A percentile compares a stretch with the other conserved stretches of the same genome.
phyloP scores from a whole-genome alignment of 2,113 vertebrate species.

The Chinchilla lanigera region DNA sequence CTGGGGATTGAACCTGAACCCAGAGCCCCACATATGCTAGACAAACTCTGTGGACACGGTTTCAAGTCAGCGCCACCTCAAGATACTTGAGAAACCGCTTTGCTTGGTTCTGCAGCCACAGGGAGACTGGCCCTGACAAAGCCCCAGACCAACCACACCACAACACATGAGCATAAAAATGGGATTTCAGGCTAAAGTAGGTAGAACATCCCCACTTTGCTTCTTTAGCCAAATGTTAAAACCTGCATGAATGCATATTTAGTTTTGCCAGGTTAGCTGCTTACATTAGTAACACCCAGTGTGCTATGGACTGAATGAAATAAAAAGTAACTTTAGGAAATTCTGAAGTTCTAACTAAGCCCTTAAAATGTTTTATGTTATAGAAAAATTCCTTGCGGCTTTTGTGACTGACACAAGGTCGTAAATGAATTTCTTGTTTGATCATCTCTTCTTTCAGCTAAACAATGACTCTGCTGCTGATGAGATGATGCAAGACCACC shows the following conservation, averaged over 20 bases:
- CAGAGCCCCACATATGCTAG: not conserved
- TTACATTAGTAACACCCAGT: not conserved
- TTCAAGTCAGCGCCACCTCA: not conserved
- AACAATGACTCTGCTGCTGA: conserved; percentile 93
- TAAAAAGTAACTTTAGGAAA: not conserved
- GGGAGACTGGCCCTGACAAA: not conserved
- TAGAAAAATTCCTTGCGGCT: too few species aligned
- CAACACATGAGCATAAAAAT: not conserved
- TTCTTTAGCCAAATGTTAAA: not conserved
- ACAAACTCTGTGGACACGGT: too few species aligned
- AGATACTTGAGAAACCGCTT: not conserved
- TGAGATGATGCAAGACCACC: conserved; percentile 91
- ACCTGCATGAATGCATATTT: not conserved
- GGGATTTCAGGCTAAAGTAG: not conserved
- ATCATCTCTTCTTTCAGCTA: conserved; percentile 86
- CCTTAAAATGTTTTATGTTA: not conserved
- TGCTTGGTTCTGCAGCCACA: not conserved
- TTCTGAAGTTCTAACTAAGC: not conserved
- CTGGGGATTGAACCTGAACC: not conserved
- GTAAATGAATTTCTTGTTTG: not conserved
- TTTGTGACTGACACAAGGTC: not conserved
- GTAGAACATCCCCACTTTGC: not conserved
- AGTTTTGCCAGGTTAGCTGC: not conserved
- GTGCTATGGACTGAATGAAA: not conserved
- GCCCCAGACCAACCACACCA: not conserved